Evolutionary conservation across 2,113 vertebrate species (phyloP).

Genomic region (Empidonax traillii): DNA sequence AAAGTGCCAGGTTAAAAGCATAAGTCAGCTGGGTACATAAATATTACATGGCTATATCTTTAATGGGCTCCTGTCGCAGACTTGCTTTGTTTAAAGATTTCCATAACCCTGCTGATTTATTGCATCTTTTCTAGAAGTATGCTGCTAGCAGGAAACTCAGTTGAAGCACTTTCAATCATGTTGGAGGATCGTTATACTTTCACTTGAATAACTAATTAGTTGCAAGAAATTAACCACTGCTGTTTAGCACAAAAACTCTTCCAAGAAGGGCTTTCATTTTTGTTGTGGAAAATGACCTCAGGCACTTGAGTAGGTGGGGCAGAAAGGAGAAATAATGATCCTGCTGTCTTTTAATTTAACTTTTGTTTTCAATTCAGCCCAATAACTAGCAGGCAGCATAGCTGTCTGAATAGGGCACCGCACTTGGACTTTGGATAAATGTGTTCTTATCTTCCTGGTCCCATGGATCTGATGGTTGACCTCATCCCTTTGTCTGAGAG

Average conservation of each 20-base stretch:
- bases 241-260: conserved; percentile 58
- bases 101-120: conserved; percentile 79
- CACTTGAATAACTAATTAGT: conserved; percentile 72
- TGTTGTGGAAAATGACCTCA: conserved; percentile 59
- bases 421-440: not conserved
- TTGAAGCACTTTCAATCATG: conserved; percentile 78
- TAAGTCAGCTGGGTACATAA: conserved; percentile 2
- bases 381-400: not conserved
- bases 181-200: conserved; percentile 73
- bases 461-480: not conserved
- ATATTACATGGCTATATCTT: not conserved
- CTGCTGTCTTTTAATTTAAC: conserved; percentile 28
- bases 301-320: not conserved
- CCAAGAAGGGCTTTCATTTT: conserved; percentile 38
- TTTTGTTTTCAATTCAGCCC: conserved; percentile 32
- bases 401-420: not conserved
- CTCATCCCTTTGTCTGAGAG: not conserved
- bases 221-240: conserved; percentile 70
- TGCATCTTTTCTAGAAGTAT: conserved; percentile 58
- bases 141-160: conserved; percentile 69
- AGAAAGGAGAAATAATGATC: conserved; percentile 31
- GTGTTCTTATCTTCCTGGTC: not conserved
- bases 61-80: conserved; percentile 44
- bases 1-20: conserved; percentile 37
- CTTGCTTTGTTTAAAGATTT: conserved; percentile 68